Evolutionary conservation across 2,797 vertebrate species (phyloP).

Genomic region (Pelodytes ibericus): DNA sequence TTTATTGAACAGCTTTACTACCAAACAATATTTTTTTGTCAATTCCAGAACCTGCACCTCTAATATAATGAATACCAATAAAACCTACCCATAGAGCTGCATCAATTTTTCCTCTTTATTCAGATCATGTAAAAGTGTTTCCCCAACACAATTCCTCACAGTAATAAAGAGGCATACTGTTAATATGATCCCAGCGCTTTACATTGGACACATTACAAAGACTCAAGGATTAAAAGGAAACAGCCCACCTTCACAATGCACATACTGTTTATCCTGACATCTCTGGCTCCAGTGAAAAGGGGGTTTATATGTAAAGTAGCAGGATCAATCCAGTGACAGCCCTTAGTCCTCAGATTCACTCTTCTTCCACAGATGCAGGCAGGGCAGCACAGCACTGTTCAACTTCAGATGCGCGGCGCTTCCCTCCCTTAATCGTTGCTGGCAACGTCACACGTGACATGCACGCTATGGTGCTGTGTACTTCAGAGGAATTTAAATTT

Average conservation of each 20-base stretch:
- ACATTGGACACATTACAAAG: constrained; percentile 57
- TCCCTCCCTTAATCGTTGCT: no score
- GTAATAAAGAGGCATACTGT: constrained; percentile 56
- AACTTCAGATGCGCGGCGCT: no score
- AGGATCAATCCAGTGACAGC: no score
- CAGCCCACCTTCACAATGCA: constrained; percentile 52
- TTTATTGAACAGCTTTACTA: background rate
- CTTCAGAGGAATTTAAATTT: no score
- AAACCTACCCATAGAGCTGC: constrained; percentile 35
- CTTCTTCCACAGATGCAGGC: no score
- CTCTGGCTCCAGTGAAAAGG: constrained; percentile 60
- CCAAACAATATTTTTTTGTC: background rate
- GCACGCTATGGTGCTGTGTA: no score
- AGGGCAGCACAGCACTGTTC: no score
- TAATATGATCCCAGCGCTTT: constrained; percentile 53
- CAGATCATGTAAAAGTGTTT: constrained; percentile 33
- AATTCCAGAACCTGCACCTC: constrained; percentile 25
- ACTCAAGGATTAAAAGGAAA: constrained; percentile 55
- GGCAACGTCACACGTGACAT: no score
- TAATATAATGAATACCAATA: constrained; percentile 40
- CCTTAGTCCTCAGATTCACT: no score
- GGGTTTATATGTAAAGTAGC: no score
- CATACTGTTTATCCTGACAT: constrained; percentile 62
- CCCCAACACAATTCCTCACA: constrained; percentile 53
- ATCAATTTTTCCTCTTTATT: constrained; percentile 38